Conservation (phyloP, 35 echinoderm and acorn worm species). For the Heliocidaris tuberculata region DNA sequence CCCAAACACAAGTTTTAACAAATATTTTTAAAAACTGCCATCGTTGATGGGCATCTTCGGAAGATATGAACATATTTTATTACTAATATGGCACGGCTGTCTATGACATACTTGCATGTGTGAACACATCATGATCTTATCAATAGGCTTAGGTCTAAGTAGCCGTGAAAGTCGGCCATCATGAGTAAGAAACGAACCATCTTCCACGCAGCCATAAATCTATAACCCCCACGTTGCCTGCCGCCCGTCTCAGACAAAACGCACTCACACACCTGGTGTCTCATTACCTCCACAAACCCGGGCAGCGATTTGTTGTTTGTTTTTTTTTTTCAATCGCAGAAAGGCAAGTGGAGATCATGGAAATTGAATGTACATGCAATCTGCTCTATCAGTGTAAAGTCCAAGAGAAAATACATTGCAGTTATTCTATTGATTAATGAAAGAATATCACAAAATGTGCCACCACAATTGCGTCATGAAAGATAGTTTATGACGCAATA, state of each 20-base stretch:
- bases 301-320: background rate
- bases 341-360: too few species aligned
- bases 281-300: background rate
- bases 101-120: background rate
- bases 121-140: background rate
- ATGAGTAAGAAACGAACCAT: background rate
- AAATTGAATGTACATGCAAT: too few species aligned
- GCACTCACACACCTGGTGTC: background rate
- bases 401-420: too few species aligned
- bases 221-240: background rate
- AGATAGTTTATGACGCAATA: too few species aligned
- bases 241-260: background rate
- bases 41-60: background rate
- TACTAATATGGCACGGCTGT: too few species aligned
- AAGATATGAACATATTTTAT: background rate
- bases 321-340: too few species aligned
- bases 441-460: too few species aligned
- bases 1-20: too few species aligned
- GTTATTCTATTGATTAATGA: too few species aligned
- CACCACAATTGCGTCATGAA: too few species aligned
- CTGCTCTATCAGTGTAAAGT: too few species aligned
- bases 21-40: too few species aligned
- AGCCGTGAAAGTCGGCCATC: background rate
- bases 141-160: background rate
- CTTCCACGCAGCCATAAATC: background rate